A percentile compares a stretch with the other conserved stretches of the same genome.
Evolutionary conservation across 2,113 vertebrate genomes (phyloP).

Genomic region (Polyodon spathula): DNA sequence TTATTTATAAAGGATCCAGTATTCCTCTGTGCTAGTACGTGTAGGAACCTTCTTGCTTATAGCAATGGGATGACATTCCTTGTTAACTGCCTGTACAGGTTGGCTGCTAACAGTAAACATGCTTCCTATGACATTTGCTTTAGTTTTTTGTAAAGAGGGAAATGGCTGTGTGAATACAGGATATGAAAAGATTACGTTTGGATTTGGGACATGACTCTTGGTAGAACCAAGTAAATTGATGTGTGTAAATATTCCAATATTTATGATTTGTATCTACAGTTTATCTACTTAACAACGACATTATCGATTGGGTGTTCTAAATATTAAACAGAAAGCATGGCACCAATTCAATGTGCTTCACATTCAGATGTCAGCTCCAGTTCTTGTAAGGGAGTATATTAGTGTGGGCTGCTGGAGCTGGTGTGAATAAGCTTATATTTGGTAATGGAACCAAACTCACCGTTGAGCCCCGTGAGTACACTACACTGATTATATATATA

Average conservation of each 20-base stretch:
- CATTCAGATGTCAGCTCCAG: background rate
- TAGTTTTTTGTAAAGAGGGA: background rate
- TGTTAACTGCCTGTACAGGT: too few species aligned
- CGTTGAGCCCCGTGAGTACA: too few species aligned
- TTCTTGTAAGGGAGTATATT: slow-evolving; percentile 27
- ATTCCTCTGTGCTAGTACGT: too few species aligned
- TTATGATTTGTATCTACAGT: background rate
- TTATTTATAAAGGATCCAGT: too few species aligned
- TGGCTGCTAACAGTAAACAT: too few species aligned
- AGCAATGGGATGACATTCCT: too few species aligned
- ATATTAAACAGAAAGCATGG: too few species aligned
- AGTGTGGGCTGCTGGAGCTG: slow-evolving; percentile 12
- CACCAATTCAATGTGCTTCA: too few species aligned
- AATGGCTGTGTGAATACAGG: background rate
- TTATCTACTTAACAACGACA: background rate
- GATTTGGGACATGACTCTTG: slow-evolving; percentile 28
- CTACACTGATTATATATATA: too few species aligned
- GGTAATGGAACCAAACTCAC: too few species aligned
- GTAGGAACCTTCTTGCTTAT: too few species aligned
- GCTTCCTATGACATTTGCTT: too few species aligned
- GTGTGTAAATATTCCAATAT: background rate
- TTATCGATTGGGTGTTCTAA: background rate
- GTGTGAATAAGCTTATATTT: slow-evolving; percentile 21
- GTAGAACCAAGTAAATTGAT: slow-evolving; percentile 30
- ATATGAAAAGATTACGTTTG: slow-evolving; percentile 11